Base-by-base conservation (phyloP, 1,140 invertebrate species). In the Geopemphigus sp. region DNA sequence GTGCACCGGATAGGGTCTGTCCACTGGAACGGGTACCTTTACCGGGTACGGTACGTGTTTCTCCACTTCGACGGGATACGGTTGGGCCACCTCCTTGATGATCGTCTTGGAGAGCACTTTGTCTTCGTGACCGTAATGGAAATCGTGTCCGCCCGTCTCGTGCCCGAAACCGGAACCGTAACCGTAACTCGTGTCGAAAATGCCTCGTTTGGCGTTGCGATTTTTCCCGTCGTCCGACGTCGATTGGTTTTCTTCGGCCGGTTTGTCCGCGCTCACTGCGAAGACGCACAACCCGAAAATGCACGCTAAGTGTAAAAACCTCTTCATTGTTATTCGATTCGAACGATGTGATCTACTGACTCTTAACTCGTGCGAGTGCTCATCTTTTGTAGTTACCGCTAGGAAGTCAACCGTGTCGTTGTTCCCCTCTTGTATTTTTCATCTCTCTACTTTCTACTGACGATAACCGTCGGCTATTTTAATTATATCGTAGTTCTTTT, bases 31-130 rank as follows among this genome's bases (percentile, higher is more conserved):
- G 81, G 92, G 89, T 5, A 80, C 70, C 54, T 76, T 91, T 5
- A 93, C 90, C 4, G 91, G 90, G 85, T 90, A 91, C 0, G 91
- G 91, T 92, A 88, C 72, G 90, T 50, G 88, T 83, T 91, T 92
- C 84, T 92, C 90, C 73, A 92, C 87, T 88, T 80, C 91, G 89
- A 90, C 90, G 53, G 90, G 89, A 39, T 88, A 87, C 8, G 90
- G 90, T 76, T 89, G 88, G 0, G 91, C 90, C 66, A 92, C 88
- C 80, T 90, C 0, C 90, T 88, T 0, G 0, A 91, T 90, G 24
- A 92, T 89, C 1, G 90, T 91, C 82, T 91, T 91, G 68, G 68
- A 92, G 88, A 14, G 89, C 89, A 50, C 47, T 12, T 50, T 50
- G 1, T 12, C 5, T 12, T 50, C 47, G 47, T 50, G 47, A 6